phyloP scores from a whole-genome alignment of 1,140 invertebrate genomes.

The Hetaerina americana region DNA sequence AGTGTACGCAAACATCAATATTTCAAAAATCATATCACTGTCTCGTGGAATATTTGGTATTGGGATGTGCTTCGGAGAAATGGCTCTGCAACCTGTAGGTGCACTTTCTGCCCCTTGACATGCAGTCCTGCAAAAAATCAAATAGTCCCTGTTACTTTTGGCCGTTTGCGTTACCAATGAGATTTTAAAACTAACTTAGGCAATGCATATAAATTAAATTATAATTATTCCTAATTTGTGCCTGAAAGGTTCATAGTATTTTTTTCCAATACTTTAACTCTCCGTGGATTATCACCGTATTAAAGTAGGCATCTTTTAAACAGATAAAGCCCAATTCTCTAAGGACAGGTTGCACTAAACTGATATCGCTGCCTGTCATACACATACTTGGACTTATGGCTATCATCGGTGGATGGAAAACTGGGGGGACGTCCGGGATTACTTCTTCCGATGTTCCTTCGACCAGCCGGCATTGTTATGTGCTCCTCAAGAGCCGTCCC shows the following conservation, averaged over 20 bases:
- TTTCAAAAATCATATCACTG: conserved; percentile 71
- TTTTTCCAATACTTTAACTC: too few relatives aligned
- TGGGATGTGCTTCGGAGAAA: conserved; percentile 62
- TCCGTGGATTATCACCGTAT: too few relatives aligned
- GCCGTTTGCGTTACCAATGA: too few relatives aligned
- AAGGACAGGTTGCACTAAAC: too few relatives aligned
- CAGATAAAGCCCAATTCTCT: too few relatives aligned
- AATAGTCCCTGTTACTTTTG: too few relatives aligned
- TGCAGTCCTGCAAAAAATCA: conserved; percentile 1
- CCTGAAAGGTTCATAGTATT: too few relatives aligned
- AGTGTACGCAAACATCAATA: conserved; percentile 66
- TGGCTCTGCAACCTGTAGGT: conserved; percentile 9
- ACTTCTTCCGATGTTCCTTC: background rate
- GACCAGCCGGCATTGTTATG: background rate
- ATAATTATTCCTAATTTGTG: too few relatives aligned
- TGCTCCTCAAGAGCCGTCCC: background rate
- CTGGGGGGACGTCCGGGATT: background rate
- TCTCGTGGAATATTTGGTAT: conserved; percentile 75
- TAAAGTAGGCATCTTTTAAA: too few relatives aligned
- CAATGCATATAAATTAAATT: too few relatives aligned
- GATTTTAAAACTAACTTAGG: too few relatives aligned
- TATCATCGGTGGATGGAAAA: background rate
- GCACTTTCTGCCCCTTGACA: background rate
- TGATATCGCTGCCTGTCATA: too few relatives aligned
- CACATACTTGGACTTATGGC: background rate